Evolutionary conservation across 2,888 invertebrate species (phyloP), one percentile per base, ranked within the genome.

Genomic region (Sipha maydis): DNA sequence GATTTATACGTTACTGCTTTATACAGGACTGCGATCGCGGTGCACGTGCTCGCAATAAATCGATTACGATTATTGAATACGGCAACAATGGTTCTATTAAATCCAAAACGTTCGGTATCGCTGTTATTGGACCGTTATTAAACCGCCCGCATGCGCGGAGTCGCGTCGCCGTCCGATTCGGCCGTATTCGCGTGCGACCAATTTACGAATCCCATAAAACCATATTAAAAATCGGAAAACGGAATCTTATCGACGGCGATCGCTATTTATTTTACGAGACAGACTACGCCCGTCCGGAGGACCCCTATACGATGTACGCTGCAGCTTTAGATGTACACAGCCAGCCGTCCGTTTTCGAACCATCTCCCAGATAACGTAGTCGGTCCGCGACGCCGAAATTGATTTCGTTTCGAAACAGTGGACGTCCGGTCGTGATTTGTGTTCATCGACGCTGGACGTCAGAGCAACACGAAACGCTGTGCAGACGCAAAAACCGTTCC

Each of bases 201-300:
- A 84, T 84, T 84, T 67, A 76, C 34, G 1, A 84, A 31, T 41
- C 61, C 76, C 61, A 67, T 67, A 61, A 76, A 83, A 75, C 38
- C 19, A n/a, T 76, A 76, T 76, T 75, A 34, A 56, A 83, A 83
- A 83, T 61, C 41, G 48, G 48, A 14, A 48, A 25, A 76, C 56
- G 38, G 76, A 56, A 76, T 76, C 84, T 84, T 76, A 84, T 76
- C 75, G 41, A 41, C 38, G 19, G 7, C n/a, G 76, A 41, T 76
- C 84, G 28, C 76, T 76, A 84, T 75, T 84, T 56, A 56, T 56
- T 83, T 75, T 75, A 83, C 83, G 83, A 75, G 73, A 34, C 34
- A 54, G 56, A 76, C 56, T 19, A 19, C 28, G 61, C 61, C 48
- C 48, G 71, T 28, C 71, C 71, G 34, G 2, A n/a, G 71, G 48